phyloP scores from a whole-genome alignment of 92 coral and sea anemone species.

The Siderastrea siderea region DNA sequence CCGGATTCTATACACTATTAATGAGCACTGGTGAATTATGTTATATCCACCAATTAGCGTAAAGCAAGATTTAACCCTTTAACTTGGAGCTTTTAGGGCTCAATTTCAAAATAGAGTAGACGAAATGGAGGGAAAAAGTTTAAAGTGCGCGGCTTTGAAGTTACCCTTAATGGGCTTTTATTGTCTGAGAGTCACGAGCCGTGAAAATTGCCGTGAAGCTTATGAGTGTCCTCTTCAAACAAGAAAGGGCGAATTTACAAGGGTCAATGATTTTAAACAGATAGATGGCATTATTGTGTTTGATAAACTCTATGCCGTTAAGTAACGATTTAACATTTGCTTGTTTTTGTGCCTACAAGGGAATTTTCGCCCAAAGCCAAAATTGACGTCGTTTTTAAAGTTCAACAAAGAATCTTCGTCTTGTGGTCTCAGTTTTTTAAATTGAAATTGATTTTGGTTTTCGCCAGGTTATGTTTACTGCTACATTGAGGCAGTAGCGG shows the following conservation, averaged over 20 bases:
- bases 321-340: background rate
- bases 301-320: background rate
- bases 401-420: background rate
- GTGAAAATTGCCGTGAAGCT: constrained; percentile 37
- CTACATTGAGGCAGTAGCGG: constrained; percentile 17
- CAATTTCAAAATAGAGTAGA: background rate
- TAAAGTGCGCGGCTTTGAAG: background rate
- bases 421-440: background rate
- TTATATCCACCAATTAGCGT: constrained; percentile 19
- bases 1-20: constrained; percentile 20
- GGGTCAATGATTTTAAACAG: constrained; percentile 17
- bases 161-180: background rate
- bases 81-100: background rate
- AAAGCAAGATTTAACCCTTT: constrained; percentile 37
- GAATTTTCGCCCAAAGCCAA: background rate
- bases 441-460: background rate
- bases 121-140: background rate
- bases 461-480: background rate
- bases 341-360: background rate
- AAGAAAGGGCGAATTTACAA: background rate
- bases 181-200: constrained; percentile 34
- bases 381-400: no score
- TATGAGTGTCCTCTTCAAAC: constrained; percentile 25
- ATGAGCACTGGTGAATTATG: constrained; percentile 44
- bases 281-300: background rate